Evolutionary conservation across 1,140 invertebrate species (phyloP).

Genomic region (Archivesica marissinica): DNA sequence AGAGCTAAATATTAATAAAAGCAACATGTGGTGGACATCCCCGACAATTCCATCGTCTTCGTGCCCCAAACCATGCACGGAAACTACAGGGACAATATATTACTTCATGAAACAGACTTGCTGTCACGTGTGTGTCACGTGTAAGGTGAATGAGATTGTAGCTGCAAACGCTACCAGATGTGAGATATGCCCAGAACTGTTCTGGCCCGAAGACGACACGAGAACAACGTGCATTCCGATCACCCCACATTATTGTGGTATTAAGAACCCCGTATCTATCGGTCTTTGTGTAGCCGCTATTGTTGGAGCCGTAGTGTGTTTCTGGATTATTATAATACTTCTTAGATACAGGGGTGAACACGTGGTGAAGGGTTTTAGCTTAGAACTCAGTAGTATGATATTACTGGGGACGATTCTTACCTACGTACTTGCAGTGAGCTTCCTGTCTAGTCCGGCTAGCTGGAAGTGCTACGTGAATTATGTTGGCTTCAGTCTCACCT

Average conservation of each 20-base stretch:
- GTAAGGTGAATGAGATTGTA: conserved; percentile 75
- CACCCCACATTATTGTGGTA: conserved; percentile 52
- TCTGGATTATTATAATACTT: conserved; percentile 69
- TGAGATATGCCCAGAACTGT: conserved; percentile 63
- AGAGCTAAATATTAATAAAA: conserved; percentile 35
- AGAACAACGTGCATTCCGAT: conserved; percentile 85
- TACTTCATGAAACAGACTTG: conserved; percentile 68
- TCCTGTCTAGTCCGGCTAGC: conserved; percentile 87
- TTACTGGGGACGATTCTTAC: conserved; percentile 70
- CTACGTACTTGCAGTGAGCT: conserved; percentile 72
- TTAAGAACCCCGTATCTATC: conserved; percentile 82
- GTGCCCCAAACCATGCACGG: conserved; percentile 69
- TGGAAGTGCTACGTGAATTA: conserved; percentile 90
- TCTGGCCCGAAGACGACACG: conserved; percentile 82
- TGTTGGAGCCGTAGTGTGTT: conserved; percentile 83
- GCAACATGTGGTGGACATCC: conserved; percentile 33
- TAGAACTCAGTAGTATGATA: conserved; percentile 76
- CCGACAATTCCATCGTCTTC: conserved; percentile 58
- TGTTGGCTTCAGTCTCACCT: conserved; percentile 89
- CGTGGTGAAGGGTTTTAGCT: conserved; percentile 77
- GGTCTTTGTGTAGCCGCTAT: conserved; percentile 84
- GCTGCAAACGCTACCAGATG: conserved; percentile 70
- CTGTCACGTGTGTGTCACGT: conserved; percentile 70
- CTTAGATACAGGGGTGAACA: conserved; percentile 69
- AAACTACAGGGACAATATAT: conserved; percentile 58